A percentile compares a stretch with the other conserved stretches of the same genome.
Conservation (phyloP, 2,113 vertebrate genomes). For the Gnathonemus longibarbis region DNA sequence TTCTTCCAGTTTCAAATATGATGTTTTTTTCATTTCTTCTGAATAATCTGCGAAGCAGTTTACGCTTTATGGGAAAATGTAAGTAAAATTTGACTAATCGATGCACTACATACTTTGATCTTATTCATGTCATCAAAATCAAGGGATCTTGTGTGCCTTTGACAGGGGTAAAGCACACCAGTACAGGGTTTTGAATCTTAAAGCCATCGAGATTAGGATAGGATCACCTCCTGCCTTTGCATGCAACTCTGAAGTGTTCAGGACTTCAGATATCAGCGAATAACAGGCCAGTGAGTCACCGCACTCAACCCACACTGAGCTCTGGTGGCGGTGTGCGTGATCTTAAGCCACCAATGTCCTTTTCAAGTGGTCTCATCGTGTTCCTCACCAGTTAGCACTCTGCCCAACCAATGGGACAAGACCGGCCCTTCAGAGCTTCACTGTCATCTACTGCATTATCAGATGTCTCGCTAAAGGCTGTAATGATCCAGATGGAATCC, state of each 20-base stretch:
- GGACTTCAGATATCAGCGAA: neutral
- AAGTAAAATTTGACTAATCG: neutral
- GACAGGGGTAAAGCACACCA: neutral
- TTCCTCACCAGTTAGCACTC: neutral
- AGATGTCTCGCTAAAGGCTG: neutral
- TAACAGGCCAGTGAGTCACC: neutral
- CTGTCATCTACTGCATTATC: neutral
- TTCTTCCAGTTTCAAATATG: neutral
- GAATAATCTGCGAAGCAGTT: neutral
- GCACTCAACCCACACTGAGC: neutral
- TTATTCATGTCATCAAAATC: neutral
- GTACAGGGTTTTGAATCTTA: neutral
- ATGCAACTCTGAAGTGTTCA: neutral
- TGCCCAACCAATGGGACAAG: neutral
- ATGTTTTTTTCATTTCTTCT: neutral
- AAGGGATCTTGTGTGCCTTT: neutral
- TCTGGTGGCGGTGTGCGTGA: neutral
- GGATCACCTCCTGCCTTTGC: neutral
- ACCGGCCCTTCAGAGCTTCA: neutral
- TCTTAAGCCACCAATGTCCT: neutral
- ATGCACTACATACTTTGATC: neutral
- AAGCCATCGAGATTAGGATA: neutral
- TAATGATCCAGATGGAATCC: neutral
- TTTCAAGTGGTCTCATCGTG: neutral
- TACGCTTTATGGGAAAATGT: neutral